A percentile compares a stretch with the other conserved stretches of the same genome.
Conservation (phyloP, 2,888 invertebrate species). For the Lasioglossum oenotherae region DNA sequence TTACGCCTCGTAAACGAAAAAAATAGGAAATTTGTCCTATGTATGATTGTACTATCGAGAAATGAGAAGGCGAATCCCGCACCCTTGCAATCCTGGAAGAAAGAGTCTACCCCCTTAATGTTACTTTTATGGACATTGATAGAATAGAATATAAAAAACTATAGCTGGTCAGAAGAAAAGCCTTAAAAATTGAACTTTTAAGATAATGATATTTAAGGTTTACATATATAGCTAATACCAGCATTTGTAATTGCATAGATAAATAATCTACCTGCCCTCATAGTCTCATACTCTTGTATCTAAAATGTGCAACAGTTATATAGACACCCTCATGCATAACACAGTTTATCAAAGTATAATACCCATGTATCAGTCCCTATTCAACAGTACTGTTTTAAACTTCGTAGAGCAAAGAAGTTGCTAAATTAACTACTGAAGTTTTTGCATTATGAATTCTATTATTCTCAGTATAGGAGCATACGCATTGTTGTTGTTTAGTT, state of each 20-base stretch:
- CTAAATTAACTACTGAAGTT: conserved; percentile 7
- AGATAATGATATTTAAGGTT: neutral
- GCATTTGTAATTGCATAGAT: conserved; percentile 40
- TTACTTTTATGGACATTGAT: neutral
- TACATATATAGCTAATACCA: conserved; percentile 29
- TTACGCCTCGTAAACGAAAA: too few species aligned
- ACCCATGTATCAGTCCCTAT: conserved; percentile 27
- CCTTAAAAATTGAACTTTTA: neutral
- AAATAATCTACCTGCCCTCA: conserved; percentile 63
- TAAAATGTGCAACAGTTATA: conserved; percentile 40
- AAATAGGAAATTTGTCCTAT: too few species aligned
- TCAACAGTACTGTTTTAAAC: conserved; percentile 45
- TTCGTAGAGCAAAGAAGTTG: conserved; percentile 16
- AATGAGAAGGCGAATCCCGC: too few species aligned
- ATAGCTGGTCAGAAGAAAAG: neutral
- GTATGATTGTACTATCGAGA: too few species aligned
- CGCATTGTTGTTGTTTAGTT: conserved; percentile 71
- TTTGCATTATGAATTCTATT: conserved; percentile 71
- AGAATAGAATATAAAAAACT: neutral
- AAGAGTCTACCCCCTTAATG: neutral
- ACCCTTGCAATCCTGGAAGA: too few species aligned
- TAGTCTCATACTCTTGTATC: conserved; percentile 62
- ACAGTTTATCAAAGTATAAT: conserved; percentile 22
- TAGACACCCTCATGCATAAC: conserved; percentile 58
- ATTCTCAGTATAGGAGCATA: conserved; percentile 71